Base-by-base conservation (phyloP, 2,113 vertebrate genomes). In the Oncorhynchus keta region DNA sequence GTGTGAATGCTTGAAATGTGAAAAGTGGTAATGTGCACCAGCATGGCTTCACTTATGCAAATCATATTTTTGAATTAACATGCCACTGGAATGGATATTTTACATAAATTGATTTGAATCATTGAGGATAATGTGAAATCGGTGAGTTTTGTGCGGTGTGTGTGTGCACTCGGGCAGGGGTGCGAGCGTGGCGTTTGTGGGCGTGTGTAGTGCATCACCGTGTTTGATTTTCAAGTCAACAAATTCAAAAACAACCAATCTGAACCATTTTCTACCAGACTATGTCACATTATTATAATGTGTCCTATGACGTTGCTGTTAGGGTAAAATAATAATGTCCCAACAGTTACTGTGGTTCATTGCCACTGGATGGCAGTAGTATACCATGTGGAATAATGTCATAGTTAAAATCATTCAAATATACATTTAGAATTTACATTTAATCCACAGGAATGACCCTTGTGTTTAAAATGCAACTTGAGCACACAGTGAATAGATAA, bases 341-440 rank as follows among this genome's bases (percentile, higher is more conserved):
- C 55, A 67, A 45, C 59, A 24, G 30, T 55, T 62, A 30, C 30
- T 26, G 30, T 22, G 12, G 3, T 24, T 35, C 55, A 28, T 2
- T 8, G 20, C 80, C 80, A 75, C 76, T 78, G 69, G 68, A 77
- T 78, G 80, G 80, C 80, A 82, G 76, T 82, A 75, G 68, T 61
- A 32, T 76, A 73, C 22, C 18, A 39, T 68, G 71, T 67, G 71
- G 39, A 55, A 65, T 20, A 68, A 22, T 22, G 22, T 51, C 32
- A 35, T 20, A n/a, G 6, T 18, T 1, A 28, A 20, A 14, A 48
- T 4, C 13, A 14, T 65, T 4, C 13, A 26, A 73, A 61, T 39
- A 11, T 22, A 49, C 20, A 51, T 51, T 48, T 68, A 28, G 59
- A 2, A 24, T 22, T n/a, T 12, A 51, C 26, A 64, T 5, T 14